A percentile compares a stretch with the other conserved stretches of the same genome.
Evolutionary conservation across 2,113 vertebrate genomes (phyloP).

Genomic region (Oophaga pumilio): DNA sequence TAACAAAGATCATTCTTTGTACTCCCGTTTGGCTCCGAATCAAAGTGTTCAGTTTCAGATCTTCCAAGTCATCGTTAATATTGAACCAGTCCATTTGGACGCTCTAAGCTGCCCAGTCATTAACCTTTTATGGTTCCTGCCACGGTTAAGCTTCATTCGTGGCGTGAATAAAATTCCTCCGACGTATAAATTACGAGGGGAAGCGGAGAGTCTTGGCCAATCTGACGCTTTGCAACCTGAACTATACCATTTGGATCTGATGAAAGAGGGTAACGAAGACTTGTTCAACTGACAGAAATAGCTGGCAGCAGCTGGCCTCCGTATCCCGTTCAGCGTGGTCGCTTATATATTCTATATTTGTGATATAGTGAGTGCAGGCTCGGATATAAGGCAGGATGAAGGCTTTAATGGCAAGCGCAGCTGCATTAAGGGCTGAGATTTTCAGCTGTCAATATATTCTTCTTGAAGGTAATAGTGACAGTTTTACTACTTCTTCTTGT

Average conservation of each 20-base stretch:
- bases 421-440: conserved; percentile 33
- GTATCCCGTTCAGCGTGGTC: conserved; percentile 53
- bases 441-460: conserved; percentile 56
- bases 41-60: conserved; percentile 36
- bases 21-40: conserved; percentile 13
- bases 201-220: conserved; percentile 30
- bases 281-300: conserved; percentile 47
- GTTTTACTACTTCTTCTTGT: conserved; percentile 51
- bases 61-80: conserved; percentile 9
- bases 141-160: conserved; percentile 5
- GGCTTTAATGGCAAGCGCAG: conserved; percentile 55
- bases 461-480: conserved; percentile 53
- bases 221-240: conserved; percentile 47
- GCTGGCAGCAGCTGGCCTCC: conserved; percentile 46
- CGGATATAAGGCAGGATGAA: conserved; percentile 48
- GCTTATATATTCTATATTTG: conserved; percentile 58
- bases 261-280: conserved; percentile 51
- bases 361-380: conserved; percentile 53
- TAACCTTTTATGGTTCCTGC: conserved; percentile 31
- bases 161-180: conserved; percentile 48
- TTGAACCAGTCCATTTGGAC: conserved; percentile 10
- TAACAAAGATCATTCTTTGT: conserved; percentile 30
- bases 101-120: not conserved
- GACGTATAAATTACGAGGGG: conserved; percentile 45
- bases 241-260: conserved; percentile 43